Evolutionary conservation across 2,113 vertebrate species (phyloP).

Genomic region (Hippocampus barbouri): DNA sequence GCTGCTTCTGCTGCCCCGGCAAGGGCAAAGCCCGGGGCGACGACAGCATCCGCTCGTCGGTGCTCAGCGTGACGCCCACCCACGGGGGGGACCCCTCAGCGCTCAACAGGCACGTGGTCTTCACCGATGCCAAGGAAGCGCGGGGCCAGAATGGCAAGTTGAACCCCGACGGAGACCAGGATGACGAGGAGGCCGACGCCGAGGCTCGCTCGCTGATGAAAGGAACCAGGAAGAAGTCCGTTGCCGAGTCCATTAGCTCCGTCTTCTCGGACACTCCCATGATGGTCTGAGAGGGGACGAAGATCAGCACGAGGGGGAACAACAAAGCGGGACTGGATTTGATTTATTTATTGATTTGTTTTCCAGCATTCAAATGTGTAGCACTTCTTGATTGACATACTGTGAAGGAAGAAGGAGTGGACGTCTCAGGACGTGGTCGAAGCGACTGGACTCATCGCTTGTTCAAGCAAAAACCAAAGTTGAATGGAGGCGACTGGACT

Average conservation of each 20-base stretch:
- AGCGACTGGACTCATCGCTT: constrained; percentile 30
- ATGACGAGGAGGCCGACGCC: constrained; percentile 58
- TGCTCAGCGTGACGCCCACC: constrained; percentile 89
- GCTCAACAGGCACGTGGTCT: constrained; percentile 76
- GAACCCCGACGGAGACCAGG: constrained; percentile 72
- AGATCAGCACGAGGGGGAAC: background rate
- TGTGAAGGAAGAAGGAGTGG: constrained; percentile 68
- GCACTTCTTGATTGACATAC: constrained; percentile 76
- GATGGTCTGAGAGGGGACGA: constrained; percentile 78
- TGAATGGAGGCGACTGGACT: constrained; percentile 18
- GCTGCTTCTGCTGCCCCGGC: constrained; percentile 85
- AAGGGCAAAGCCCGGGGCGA: constrained; percentile 78
- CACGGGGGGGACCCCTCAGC: constrained; percentile 78
- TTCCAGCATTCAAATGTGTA: constrained; percentile 79
- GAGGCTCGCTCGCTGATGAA: constrained; percentile 70
- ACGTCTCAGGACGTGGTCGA: constrained; percentile 13
- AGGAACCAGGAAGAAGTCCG: constrained; percentile 86
- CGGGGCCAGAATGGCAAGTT: constrained; percentile 88
- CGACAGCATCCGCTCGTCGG: constrained; percentile 93
- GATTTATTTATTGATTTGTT: constrained; percentile 15
- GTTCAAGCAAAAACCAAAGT: background rate
- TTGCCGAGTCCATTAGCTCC: constrained; percentile 92
- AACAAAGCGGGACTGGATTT: constrained; percentile 40
- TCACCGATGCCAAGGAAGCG: constrained; percentile 77
- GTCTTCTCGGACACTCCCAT: constrained; percentile 98